phyloP scores from a whole-genome alignment of 2,113 vertebrate species.

The Pan troglodytes region NHGRI_mPanTro3-v2.1_pri NC_072415.2:22547501-22548000 shows the following conservation, averaged over 20 bases:
- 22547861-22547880: background rate
- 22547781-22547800: background rate
- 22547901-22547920: background rate
- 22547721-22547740: background rate
- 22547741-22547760: background rate
- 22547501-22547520: background rate
- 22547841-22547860: background rate
- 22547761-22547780: background rate
- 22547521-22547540: background rate
- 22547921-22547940: background rate
- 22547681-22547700: background rate
- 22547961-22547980: background rate
- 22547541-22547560: too few species aligned
- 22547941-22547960: background rate
- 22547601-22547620: background rate
- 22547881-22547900: background rate
- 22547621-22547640: background rate
- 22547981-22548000: background rate
- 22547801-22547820: background rate
- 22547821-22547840: background rate
- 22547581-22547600: background rate
- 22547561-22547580: background rate
- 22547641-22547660: background rate
- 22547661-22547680: background rate
- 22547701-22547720: background rate